These are phyloP conservation scores for Blomia tropicalis DNA, from an alignment of 2,888 invertebrate genomes.

Conservation along the genomic window DNA sequence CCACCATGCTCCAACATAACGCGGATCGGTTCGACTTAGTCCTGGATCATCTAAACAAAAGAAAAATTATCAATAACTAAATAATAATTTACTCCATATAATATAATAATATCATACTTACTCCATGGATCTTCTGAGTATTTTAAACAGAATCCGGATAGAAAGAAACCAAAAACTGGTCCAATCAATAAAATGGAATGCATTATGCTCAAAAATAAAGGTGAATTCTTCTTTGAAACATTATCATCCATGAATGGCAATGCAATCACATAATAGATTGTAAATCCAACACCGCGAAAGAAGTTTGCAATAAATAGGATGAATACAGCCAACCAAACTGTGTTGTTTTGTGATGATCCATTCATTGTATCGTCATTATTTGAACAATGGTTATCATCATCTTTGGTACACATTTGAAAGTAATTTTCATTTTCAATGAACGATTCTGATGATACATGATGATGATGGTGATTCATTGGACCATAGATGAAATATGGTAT, in stretches of 20 bases:
- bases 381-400: too few species aligned
- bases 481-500: too few species aligned
- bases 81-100: neutral
- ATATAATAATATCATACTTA: too few species aligned
- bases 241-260: slow-evolving; percentile 29
- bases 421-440: too few species aligned
- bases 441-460: too few species aligned
- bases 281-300: slow-evolving; percentile 28
- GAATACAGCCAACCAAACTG: slow-evolving; percentile 24
- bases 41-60: slow-evolving; percentile 28
- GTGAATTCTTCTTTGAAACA: slow-evolving; percentile 27
- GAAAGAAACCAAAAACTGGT: slow-evolving; percentile 28
- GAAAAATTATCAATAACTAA: neutral
- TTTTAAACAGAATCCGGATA: slow-evolving; percentile 28
- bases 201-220: slow-evolving; percentile 28
- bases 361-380: too few species aligned
- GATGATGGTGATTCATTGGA: too few species aligned
- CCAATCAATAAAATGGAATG: slow-evolving; percentile 27
- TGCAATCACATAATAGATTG: slow-evolving; percentile 27
- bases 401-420: too few species aligned
- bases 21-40: slow-evolving; percentile 29
- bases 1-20: slow-evolving; percentile 31
- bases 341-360: too few species aligned
- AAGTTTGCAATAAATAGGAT: slow-evolving; percentile 27
- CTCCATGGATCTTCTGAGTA: slow-evolving; percentile 28